Conservation (phyloP, 2,113 vertebrate genomes). For the Lepus europaeus region DNA sequence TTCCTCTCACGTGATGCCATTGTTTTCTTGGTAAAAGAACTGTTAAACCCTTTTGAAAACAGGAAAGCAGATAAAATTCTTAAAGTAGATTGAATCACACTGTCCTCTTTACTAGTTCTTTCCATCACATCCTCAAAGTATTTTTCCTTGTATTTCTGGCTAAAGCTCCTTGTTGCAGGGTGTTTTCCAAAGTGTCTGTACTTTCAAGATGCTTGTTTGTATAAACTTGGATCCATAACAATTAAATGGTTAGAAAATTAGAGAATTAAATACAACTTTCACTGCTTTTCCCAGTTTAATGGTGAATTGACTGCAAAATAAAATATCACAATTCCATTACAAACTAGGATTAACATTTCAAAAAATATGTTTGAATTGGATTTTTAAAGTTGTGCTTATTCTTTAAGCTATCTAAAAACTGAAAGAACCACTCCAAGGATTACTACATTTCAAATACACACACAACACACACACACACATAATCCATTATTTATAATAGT, state of each 20-base stretch:
- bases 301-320: background rate
- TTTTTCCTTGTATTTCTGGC: background rate
- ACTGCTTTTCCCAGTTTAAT: background rate
- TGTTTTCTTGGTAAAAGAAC: conserved; percentile 35
- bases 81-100: conserved; percentile 40
- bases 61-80: conserved; percentile 44
- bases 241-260: background rate
- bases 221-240: background rate
- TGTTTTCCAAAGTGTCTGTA: background rate
- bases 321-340: background rate
- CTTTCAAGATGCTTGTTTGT: background rate
- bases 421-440: background rate
- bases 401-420: background rate
- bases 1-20: background rate
- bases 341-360: background rate
- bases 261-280: background rate
- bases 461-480: background rate
- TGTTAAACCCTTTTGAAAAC: background rate
- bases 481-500: background rate
- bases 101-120: background rate
- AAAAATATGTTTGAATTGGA: background rate
- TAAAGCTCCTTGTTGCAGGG: background rate
- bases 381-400: background rate
- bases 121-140: background rate
- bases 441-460: background rate